These are phyloP conservation scores for Neuroterus valhalla DNA, from an alignment of 1,140 invertebrate genomes.

Conservation along the genomic window DNA sequence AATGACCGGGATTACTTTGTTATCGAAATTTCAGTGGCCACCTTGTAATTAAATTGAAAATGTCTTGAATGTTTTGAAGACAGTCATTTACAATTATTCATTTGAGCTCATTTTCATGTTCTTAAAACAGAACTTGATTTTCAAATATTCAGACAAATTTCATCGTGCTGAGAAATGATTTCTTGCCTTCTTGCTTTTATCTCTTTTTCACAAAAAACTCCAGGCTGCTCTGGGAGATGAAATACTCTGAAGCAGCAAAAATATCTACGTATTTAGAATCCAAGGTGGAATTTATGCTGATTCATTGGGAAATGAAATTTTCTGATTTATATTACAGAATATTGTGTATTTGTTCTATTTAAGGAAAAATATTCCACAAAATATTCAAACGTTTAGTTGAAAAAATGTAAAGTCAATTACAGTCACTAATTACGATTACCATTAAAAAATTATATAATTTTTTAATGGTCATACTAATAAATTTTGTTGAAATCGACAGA, in stretches of 20 bases:
- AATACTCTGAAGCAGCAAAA: background rate
- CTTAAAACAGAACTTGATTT: background rate
- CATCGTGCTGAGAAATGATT: background rate
- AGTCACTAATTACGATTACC: too few species aligned
- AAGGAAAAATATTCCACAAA: too few species aligned
- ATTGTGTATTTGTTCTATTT: background rate
- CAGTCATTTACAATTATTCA: too few species aligned
- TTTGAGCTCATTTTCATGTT: background rate
- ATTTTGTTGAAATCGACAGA: too few species aligned
- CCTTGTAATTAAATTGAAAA: too few species aligned
- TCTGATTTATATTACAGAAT: background rate
- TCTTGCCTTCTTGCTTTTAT: background rate
- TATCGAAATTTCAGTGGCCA: too few species aligned
- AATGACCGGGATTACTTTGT: too few species aligned
- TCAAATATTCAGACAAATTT: background rate
- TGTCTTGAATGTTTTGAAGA: too few species aligned
- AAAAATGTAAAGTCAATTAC: too few species aligned
- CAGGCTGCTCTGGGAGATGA: background rate
- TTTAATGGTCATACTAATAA: too few species aligned
- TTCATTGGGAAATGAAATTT: conserved; percentile 6
- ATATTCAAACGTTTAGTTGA: too few species aligned
- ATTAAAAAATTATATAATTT: too few species aligned
- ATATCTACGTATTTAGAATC: background rate
- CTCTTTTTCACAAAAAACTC: background rate
- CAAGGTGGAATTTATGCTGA: conserved; percentile 4